A percentile compares a stretch with the other conserved stretches of the same genome.
These are phyloP conservation scores for Monopis laevigella DNA, from an alignment of 2,888 invertebrate species.

Conservation along the genomic window DNA sequence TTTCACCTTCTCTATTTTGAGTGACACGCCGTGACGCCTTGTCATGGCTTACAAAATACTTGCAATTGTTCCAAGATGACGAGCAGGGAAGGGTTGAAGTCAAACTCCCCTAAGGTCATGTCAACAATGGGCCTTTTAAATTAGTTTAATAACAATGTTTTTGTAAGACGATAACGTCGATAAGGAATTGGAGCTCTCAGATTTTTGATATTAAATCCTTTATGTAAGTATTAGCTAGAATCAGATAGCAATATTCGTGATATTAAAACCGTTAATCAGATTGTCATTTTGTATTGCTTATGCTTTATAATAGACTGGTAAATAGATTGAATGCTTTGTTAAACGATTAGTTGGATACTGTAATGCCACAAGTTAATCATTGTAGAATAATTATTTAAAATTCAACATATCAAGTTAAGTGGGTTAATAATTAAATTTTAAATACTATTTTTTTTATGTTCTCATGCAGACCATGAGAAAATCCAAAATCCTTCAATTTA, in stretches of 20 bases:
- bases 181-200: not conserved
- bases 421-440: too few species aligned
- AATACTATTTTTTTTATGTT: too few species aligned
- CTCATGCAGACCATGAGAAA: too few species aligned
- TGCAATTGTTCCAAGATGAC: conserved; percentile 30
- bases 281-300: conserved; percentile 3
- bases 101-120: conserved; percentile 26
- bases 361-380: too few species aligned
- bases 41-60: conserved; percentile 32
- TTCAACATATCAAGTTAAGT: too few species aligned
- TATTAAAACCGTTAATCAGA: conserved; percentile 3
- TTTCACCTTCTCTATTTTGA: conserved; percentile 29
- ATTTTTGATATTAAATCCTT: conserved; percentile 3
- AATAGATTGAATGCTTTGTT: too few species aligned
- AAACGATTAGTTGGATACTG: too few species aligned
- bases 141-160: conserved; percentile 29
- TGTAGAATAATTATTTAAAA: too few species aligned
- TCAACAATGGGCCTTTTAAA: conserved; percentile 22
- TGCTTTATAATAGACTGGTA: conserved; percentile 4
- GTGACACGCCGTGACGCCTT: conserved; percentile 32
- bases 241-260: conserved; percentile 1
- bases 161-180: conserved; percentile 12
- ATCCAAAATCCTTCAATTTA: too few species aligned
- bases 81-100: conserved; percentile 29
- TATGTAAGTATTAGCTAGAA: conserved; percentile 5